phyloP scores from a whole-genome alignment of 2,113 vertebrate species.

The Phycodurus eques region DNA sequence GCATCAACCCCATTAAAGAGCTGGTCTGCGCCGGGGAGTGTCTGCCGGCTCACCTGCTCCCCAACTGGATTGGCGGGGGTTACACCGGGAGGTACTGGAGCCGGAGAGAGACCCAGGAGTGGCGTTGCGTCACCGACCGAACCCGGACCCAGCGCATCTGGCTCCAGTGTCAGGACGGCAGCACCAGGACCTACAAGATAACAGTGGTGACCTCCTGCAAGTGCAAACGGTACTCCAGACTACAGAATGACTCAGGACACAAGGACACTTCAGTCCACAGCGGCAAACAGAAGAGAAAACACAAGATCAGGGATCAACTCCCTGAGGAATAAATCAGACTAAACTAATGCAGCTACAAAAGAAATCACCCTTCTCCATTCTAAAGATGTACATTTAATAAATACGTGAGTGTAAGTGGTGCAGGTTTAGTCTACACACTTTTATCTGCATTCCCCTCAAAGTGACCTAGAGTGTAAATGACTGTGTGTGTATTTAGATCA shows the following conservation, averaged over 20 bases:
- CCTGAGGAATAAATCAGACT: conserved; percentile 51
- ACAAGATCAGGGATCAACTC: conserved; percentile 66
- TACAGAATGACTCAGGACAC: conserved; percentile 87
- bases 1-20: conserved; percentile 89
- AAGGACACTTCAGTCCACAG: conserved; percentile 70
- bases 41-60: conserved; percentile 85
- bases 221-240: conserved; percentile 88
- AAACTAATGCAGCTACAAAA: conserved; percentile 34
- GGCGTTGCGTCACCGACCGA: conserved; percentile 91
- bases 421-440: not conserved
- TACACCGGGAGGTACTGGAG: conserved; percentile 63
- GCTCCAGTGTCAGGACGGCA: conserved; percentile 88
- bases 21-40: conserved; percentile 94
- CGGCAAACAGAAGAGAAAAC: conserved; percentile 74
- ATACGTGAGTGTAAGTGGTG: not conserved
- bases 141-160: conserved; percentile 87
- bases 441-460: too few relatives aligned
- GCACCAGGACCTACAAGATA: conserved; percentile 90
- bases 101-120: conserved; percentile 81
- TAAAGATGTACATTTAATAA: conserved; percentile 1
- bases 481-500: too few relatives aligned
- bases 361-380: not conserved
- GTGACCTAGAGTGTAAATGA: too few relatives aligned
- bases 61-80: conserved; percentile 86
- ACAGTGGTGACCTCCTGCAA: conserved; percentile 91